phyloP scores from a whole-genome alignment of 2,888 invertebrate species.

The Torymus aiolomorphi region DNA sequence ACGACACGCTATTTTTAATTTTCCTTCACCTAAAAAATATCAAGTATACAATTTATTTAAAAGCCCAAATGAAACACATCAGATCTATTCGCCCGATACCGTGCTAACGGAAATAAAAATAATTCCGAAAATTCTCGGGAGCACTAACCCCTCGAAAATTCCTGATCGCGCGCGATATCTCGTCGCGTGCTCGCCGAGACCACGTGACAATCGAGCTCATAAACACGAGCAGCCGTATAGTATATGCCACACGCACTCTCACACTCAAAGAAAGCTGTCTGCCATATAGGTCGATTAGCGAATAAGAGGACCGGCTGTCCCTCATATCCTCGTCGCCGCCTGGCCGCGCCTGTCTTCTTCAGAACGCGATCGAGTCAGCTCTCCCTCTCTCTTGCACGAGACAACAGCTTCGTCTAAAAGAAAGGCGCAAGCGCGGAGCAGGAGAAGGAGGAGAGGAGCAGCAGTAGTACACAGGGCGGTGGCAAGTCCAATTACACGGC shows the following conservation, averaged over 20 bases:
- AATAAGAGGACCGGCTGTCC: constrained; percentile 62
- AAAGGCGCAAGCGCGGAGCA: constrained; percentile 9
- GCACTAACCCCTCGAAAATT: too few species aligned
- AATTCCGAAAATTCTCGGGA: too few species aligned
- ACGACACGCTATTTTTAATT: background rate
- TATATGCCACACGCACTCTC: too few species aligned
- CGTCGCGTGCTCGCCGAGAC: too few species aligned
- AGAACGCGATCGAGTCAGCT: background rate
- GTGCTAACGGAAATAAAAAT: too few species aligned
- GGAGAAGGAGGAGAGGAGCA: constrained; percentile 7
- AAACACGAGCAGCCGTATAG: too few species aligned
- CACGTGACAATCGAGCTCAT: too few species aligned
- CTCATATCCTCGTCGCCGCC: constrained; percentile 15
- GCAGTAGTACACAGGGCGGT: constrained; percentile 14
- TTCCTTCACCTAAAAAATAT: background rate
- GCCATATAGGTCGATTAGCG: constrained; percentile 10
- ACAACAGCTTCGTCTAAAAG: constrained; percentile 1
- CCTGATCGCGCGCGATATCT: too few species aligned
- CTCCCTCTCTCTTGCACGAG: constrained; percentile 3
- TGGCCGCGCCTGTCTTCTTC: constrained; percentile 25
- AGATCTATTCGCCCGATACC: too few species aligned
- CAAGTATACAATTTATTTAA: background rate
- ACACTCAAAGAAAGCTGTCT: too few species aligned
- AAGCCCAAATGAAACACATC: background rate
- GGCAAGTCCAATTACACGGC: constrained; percentile 75